Base-by-base conservation (phyloP, 2,888 invertebrate genomes). In the Spodoptera littoralis region DNA sequence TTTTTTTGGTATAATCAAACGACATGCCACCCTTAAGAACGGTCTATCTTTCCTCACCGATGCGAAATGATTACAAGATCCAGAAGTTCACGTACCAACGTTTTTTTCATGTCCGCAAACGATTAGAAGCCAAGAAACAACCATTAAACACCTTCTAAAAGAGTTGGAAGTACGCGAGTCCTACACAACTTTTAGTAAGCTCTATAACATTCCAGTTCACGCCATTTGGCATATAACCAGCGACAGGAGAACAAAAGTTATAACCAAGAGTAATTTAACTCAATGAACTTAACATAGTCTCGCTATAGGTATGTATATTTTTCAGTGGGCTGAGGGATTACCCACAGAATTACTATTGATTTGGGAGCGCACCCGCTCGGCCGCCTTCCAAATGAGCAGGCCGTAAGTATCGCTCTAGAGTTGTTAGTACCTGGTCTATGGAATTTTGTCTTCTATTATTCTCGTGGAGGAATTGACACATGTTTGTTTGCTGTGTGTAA, bases 281-380 rank as follows among this genome's bases (percentile, higher is more conserved):
- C 60, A 66, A 69, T 65, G 71, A 74, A 66, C 56, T 65, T 44
- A 58, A 65, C 59, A 63, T 65, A 54, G 52, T 13, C 49, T 59
- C n/a, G 13, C 60, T 73, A 70, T 80, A 77, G 56, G 43, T 75
- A 75, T 52, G 51, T 89, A 84, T 91, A 92, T 92, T 93, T 93
- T 93, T 93, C 87, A 85, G 84, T 80, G 86, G 84, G 85, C 82
- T 84, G 73, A 84, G 83, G 90, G 91, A 93, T 93, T 93, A 91
- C 90, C 90, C 90, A 85, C 90, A 87, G 92, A 92, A 93, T 94
- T 93, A 94, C 92, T 94, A 94, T 94, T 94, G 94, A 94, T 94
- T 94, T 87, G 91, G 92, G 90, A 84, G 83, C 88, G 86, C 83
- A 84, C 83, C 88, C 89, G 92, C 90, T 91, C 91, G 92, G 85